These are phyloP conservation scores for Drosophila kikkawai DNA, from an alignment of 1,140 invertebrate genomes.

Conservation along the genomic window DNA sequence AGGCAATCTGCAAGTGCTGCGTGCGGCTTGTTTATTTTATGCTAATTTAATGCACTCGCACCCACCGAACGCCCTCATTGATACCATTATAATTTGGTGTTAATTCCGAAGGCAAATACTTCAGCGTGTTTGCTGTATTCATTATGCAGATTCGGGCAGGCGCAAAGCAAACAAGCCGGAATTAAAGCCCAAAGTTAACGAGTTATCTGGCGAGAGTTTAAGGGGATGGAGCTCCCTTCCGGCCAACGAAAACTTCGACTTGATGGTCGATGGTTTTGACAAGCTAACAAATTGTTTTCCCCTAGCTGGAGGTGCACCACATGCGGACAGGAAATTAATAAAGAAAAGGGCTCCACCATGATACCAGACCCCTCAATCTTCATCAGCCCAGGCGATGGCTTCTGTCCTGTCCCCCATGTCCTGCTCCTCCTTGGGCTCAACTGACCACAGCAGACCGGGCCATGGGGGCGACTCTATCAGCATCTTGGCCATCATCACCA, in stretches of 20 bases:
- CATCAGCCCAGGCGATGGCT: slow-evolving; percentile 24
- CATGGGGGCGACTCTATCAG: slow-evolving; percentile 46
- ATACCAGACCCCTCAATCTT: slow-evolving; percentile 47
- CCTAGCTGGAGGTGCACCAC: slow-evolving; percentile 78
- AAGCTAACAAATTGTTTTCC: slow-evolving; percentile 80
- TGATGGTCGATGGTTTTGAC: slow-evolving; percentile 71
- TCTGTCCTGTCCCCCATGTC: not conserved
- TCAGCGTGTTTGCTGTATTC: slow-evolving; percentile 66
- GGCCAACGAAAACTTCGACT: slow-evolving; percentile 47
- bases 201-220: slow-evolving; percentile 40
- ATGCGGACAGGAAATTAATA: slow-evolving; percentile 81
- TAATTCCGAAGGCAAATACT: slow-evolving; percentile 67
- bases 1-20: slow-evolving; percentile 27
- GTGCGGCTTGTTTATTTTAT: slow-evolving; percentile 71
- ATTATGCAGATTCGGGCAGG: slow-evolving; percentile 72
- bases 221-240: not conserved
- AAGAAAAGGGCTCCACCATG: slow-evolving; percentile 61
- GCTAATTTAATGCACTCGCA: slow-evolving; percentile 77
- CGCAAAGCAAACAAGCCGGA: slow-evolving; percentile 50
- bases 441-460: slow-evolving; percentile 65
- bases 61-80: slow-evolving; percentile 33
- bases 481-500: slow-evolving; percentile 34
- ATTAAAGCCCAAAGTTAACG: slow-evolving; percentile 70
- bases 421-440: slow-evolving; percentile 14
- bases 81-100: slow-evolving; percentile 79